Evolutionary conservation across 2,888 invertebrate species (phyloP).

Genomic region (Campoletis raptor): DNA sequence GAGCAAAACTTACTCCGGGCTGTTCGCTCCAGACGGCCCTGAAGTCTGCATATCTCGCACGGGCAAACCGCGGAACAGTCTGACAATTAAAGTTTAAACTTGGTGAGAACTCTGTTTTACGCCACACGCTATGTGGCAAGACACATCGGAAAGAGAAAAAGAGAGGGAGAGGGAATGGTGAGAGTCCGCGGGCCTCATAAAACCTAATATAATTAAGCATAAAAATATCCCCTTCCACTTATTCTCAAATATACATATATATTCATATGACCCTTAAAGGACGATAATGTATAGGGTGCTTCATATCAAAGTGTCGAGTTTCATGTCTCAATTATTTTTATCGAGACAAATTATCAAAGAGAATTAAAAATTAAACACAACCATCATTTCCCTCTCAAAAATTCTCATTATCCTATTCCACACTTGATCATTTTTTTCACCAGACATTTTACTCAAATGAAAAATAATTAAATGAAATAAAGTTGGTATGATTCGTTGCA

Average conservation of each 20-base stretch:
- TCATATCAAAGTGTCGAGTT: neutral
- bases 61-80: constrained; percentile 71
- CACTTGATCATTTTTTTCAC: neutral
- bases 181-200: constrained; percentile 73
- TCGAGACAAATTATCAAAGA: neutral
- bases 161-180: constrained; percentile 47
- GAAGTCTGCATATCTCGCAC: constrained; percentile 65
- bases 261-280: constrained; percentile 16
- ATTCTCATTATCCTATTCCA: neutral
- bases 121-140: constrained; percentile 48
- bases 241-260: neutral
- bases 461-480: neutral
- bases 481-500: neutral
- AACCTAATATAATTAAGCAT: constrained; percentile 81
- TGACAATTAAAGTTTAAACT: constrained; percentile 79
- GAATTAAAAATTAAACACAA: neutral
- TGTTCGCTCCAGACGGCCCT: constrained; percentile 63
- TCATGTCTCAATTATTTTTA: neutral
- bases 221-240: constrained; percentile 76
- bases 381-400: constrained; percentile 3
- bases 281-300: constrained; percentile 21
- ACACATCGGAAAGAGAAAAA: constrained; percentile 46
- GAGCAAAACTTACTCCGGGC: constrained; percentile 53
- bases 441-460: neutral
- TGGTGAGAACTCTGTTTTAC: constrained; percentile 66